Evolutionary conservation across 2,888 invertebrate genomes (phyloP).

Genomic region (Tenthredo scrophulariae): DNA sequence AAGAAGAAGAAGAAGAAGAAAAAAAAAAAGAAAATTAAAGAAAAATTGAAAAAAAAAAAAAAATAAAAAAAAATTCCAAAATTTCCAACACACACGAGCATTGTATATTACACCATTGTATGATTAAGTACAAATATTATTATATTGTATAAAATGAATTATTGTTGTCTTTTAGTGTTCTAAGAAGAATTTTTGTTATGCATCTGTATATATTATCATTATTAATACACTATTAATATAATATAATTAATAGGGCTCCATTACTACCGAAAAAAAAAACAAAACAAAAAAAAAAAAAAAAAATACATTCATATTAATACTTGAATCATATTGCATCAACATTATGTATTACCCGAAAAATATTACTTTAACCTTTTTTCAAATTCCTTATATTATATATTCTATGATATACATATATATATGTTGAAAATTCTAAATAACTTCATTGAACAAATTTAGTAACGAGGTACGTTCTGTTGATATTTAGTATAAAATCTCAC

Average conservation of each 20-base stretch:
- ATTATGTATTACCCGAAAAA: slow-evolving; percentile 9
- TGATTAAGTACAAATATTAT: slow-evolving; percentile 73
- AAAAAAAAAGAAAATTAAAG: neutral
- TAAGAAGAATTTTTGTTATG: slow-evolving; percentile 71
- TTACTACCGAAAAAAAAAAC: slow-evolving; percentile 68
- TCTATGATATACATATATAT: neutral
- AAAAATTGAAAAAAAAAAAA: neutral
- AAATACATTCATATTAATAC: slow-evolving; percentile 52
- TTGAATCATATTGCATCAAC: slow-evolving; percentile 24
- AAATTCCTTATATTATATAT: neutral
- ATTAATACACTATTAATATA: slow-evolving; percentile 73
- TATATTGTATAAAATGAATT: slow-evolving; percentile 66
- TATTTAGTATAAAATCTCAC: neutral
- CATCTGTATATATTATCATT: slow-evolving; percentile 77
- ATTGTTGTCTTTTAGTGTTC: slow-evolving; percentile 65
- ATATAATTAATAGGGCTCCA: slow-evolving; percentile 72
- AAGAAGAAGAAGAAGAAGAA: neutral
- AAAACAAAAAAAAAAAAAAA: slow-evolving; percentile 58
- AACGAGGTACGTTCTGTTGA: slow-evolving; percentile 38
- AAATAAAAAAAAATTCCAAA: neutral
- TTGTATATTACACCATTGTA: slow-evolving; percentile 67
- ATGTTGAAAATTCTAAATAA: neutral
- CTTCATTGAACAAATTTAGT: slow-evolving; percentile 1
- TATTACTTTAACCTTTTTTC: neutral
- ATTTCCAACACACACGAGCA: slow-evolving; percentile 50